Evolutionary conservation across 2,888 invertebrate species (phyloP), one percentile per base, ranked within the genome.

Genomic region (Noctua janthe): DNA sequence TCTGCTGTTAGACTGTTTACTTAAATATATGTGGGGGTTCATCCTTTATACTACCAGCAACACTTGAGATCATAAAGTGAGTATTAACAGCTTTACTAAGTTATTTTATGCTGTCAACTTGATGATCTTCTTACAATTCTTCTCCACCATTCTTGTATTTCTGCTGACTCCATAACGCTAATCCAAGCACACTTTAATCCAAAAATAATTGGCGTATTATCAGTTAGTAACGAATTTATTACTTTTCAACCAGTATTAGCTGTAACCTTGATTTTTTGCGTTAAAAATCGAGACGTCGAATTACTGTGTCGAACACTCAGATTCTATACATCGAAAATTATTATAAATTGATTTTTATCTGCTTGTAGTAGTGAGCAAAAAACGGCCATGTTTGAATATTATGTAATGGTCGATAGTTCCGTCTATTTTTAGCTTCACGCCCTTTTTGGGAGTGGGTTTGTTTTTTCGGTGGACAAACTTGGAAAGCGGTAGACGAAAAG

Each of bases 331-430:
- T 88, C 86, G 78, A 80, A 90, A 90, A 89, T 90, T 87, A 90
- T 90, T 87, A 88, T 91, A 89, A 91, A 92, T 91, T 89, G 89
- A 91, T 91, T 89, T 89, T 82, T 85, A 89, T 90, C 86, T 83
- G 51, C 39, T 76, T 4, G 71, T 66, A 72, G 80, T 80, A 67
- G 64, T 71, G 64, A 10, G 13, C 54, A 85, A 88, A 85, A 85
- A 85, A 56, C n/a, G 7, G 72, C 0, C 85, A 88, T 73, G 81
- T 62, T 85, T 43, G 72, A 80, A 43, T 71, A 29, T 85, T 85
- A 62, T 89, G 64, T 87, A 76, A 80, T 74, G 64, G 47, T 76
- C 74, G n/a, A 29, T 71, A 87, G 84, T 87, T 84, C 85, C 85
- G 80, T 87, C 74, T 78, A 79, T 56, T 84, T 67, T 62, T 64